Conservation (phyloP, 2,888 invertebrate species). For the Rotaria macrura region DNA sequence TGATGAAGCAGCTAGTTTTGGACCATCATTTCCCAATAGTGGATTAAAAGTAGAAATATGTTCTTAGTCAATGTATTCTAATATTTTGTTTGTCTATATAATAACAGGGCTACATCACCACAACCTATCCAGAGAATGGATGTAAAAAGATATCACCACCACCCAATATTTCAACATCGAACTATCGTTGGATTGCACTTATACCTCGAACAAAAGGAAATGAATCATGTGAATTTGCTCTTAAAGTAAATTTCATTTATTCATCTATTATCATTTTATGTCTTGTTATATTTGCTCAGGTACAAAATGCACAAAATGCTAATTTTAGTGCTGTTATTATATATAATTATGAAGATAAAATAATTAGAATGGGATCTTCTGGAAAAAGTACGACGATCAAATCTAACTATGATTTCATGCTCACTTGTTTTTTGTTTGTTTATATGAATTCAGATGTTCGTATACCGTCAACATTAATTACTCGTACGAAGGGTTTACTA, state of each 20-base stretch:
- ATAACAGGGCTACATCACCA: conserved; percentile 23
- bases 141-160: conserved; percentile 28
- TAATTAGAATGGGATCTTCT: conserved; percentile 26
- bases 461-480: not conserved
- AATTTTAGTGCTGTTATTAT: conserved; percentile 74
- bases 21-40: conserved; percentile 21
- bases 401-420: not conserved
- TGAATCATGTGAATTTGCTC: not conserved
- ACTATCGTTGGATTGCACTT: conserved; percentile 26
- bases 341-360: conserved; percentile 66
- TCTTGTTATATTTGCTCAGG: conserved; percentile 23
- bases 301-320: conserved; percentile 66
- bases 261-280: not conserved
- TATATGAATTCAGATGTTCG: not conserved
- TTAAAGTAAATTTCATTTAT: not conserved
- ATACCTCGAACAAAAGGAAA: conserved; percentile 26
- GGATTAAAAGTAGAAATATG: conserved; percentile 26
- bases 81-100: not conserved
- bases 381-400: not conserved
- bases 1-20: conserved; percentile 19
- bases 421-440: not conserved
- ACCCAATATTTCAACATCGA: conserved; percentile 1
- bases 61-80: not conserved
- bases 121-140: not conserved
- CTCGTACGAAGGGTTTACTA: not conserved